Conservation (phyloP, 2,797 vertebrate species). For the Orestias chungarensis region DNA sequence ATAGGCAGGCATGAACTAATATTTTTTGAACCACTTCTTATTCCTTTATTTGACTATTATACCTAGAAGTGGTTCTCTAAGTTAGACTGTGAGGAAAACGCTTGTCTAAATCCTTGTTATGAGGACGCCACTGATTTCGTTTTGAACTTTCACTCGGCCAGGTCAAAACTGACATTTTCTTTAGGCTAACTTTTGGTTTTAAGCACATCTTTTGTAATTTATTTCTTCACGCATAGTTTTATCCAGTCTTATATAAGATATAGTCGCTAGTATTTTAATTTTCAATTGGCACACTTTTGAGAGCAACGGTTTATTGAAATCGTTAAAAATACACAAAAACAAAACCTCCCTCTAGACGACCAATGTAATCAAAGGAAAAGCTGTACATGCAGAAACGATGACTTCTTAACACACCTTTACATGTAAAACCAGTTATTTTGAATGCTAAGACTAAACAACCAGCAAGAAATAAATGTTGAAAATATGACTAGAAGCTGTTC, state of each 20-base stretch:
- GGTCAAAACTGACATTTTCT: neutral
- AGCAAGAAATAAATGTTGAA: neutral
- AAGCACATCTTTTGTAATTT: no score
- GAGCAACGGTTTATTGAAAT: neutral
- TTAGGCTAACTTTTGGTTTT: no score
- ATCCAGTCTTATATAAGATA: neutral
- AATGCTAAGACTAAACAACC: neutral
- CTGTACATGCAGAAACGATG: neutral
- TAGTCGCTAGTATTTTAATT: neutral
- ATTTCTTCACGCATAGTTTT: no score
- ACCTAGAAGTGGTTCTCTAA: no score
- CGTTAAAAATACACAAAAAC: neutral
- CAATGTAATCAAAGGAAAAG: neutral
- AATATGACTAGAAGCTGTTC: neutral
- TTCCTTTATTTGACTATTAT: no score
- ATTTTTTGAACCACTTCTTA: no score
- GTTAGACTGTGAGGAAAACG: no score
- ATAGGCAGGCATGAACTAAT: no score
- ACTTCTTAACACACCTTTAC: neutral
- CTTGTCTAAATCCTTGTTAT: no score
- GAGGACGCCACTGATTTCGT: no score
- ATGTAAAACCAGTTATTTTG: neutral
- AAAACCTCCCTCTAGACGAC: neutral
- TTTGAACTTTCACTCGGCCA: no score
- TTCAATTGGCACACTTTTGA: neutral